Evolutionary conservation across 2,113 vertebrate species (phyloP).

Genomic region (Bettongia penicillata): DNA sequence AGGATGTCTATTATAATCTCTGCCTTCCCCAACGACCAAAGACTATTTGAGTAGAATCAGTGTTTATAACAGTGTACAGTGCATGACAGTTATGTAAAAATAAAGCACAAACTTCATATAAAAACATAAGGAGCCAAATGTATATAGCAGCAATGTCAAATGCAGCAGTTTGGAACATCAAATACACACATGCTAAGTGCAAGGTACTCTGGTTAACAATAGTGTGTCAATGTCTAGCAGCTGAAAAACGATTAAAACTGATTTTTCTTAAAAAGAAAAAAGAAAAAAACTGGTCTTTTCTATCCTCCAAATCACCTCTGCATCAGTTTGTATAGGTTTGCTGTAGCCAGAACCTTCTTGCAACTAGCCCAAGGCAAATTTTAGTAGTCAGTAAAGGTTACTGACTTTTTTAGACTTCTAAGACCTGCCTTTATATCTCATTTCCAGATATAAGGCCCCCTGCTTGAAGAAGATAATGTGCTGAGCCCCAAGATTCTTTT

Average conservation of each 20-base stretch:
- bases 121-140: not conserved
- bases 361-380: not conserved
- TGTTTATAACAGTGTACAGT: conserved; percentile 7
- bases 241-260: not conserved
- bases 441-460: not conserved
- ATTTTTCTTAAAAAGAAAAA: not conserved
- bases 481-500: not conserved
- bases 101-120: conserved; percentile 62
- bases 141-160: not conserved
- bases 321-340: not conserved
- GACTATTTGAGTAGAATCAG: conserved; percentile 81
- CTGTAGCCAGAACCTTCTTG: not conserved
- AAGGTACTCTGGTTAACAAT: not conserved
- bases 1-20: conserved; percentile 95
- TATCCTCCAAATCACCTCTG: not conserved
- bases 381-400: not conserved
- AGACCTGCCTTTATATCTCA: not conserved
- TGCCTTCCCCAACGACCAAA: conserved; percentile 95
- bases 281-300: not conserved
- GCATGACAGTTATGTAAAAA: conserved; percentile 48
- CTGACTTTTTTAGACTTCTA: not conserved
- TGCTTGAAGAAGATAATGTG: not conserved
- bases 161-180: not conserved
- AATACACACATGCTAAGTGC: not conserved
- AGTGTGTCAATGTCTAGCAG: not conserved